These are phyloP conservation scores for Eutolmus rufibarbis DNA, from an alignment of 2,888 invertebrate genomes.

Conservation along the genomic window DNA sequence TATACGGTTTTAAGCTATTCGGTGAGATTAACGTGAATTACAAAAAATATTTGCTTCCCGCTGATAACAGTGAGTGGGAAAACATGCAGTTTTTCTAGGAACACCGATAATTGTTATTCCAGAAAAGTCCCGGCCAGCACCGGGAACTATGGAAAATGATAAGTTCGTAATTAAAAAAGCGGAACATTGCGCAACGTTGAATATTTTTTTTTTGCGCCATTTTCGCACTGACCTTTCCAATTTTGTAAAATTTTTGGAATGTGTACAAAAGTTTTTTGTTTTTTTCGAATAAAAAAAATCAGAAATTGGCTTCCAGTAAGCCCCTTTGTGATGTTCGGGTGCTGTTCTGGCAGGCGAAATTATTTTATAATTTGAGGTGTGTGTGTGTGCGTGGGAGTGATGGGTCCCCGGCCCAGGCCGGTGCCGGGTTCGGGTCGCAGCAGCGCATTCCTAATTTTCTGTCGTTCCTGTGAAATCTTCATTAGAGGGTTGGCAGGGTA, in stretches of 20 bases:
- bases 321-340: background rate
- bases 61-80: background rate
- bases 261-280: background rate
- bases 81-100: background rate
- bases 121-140: background rate
- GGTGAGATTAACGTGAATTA: background rate
- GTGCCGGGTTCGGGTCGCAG: background rate
- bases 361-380: conserved; percentile 4
- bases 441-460: conserved; percentile 35
- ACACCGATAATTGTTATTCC: background rate
- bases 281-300: background rate
- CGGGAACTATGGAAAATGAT: background rate
- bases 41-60: background rate
- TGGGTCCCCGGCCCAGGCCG: background rate
- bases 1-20: background rate
- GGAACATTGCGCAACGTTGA: background rate
- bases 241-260: background rate
- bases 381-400: background rate
- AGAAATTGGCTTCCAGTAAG: background rate
- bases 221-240: background rate
- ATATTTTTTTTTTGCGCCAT: background rate
- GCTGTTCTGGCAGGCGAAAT: background rate
- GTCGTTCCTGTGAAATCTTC: conserved; percentile 33
- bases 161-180: background rate
- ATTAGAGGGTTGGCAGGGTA: background rate